Conservation (phyloP, 2,113 vertebrate species). For the Heterochromis multidens region DNA sequence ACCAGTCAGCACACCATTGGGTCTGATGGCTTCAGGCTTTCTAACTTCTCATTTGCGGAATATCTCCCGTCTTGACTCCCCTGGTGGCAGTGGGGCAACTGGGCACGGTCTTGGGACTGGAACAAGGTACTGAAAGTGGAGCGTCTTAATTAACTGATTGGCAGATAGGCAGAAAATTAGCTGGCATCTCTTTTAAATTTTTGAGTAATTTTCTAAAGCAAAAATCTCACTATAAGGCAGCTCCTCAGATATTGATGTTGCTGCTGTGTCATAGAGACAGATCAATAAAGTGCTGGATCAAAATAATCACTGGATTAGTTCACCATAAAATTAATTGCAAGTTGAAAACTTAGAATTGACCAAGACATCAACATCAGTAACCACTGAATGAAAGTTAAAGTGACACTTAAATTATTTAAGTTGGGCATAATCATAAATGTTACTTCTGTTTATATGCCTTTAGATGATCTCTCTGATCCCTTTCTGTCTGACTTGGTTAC, state of each 20-base stretch:
- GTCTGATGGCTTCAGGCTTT: conserved; percentile 78
- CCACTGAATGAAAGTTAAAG: too few relatives aligned
- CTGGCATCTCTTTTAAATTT: background rate
- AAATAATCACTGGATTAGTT: background rate
- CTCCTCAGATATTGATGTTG: background rate
- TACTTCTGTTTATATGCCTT: background rate
- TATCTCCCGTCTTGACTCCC: conserved; percentile 86
- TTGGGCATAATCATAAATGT: background rate
- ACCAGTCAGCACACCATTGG: conserved; percentile 76
- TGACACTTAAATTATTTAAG: too few relatives aligned
- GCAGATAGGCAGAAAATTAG: background rate
- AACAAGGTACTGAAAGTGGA: conserved; percentile 27
- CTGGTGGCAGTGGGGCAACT: conserved; percentile 48
- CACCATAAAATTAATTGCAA: background rate
- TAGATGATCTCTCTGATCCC: background rate
- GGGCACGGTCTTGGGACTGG: conserved; percentile 24
- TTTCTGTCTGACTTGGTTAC: background rate
- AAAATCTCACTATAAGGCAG: background rate
- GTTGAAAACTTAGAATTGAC: background rate
- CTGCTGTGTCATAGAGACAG: background rate
- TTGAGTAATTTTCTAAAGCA: background rate
- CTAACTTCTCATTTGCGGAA: conserved; percentile 86
- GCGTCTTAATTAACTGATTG: background rate
- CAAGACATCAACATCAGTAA: background rate
- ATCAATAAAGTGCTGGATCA: background rate